phyloP scores from a whole-genome alignment of 30 jellyfish, hydroid and myxozoan species.

The Pelagia noctiluca region DNA sequence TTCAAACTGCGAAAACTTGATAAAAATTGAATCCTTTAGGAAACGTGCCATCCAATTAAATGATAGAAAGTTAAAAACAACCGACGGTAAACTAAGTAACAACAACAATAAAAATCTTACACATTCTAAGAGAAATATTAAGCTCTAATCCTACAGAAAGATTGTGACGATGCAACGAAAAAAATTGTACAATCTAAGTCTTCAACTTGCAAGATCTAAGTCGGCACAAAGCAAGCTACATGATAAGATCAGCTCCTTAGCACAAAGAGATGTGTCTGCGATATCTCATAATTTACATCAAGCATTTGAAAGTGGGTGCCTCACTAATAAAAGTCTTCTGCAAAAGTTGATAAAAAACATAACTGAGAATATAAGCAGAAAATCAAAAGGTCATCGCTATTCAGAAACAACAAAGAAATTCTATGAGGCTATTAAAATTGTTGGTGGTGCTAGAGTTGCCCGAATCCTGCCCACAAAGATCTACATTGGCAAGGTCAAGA shows the following conservation, averaged over 20 bases:
- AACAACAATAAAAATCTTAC: not conserved
- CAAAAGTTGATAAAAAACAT: not conserved
- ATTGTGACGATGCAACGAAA: not conserved
- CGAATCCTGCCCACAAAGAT: not conserved
- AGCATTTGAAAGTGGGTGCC: not conserved
- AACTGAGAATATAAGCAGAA: not conserved
- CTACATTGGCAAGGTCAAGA: not conserved
- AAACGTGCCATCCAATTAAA: not conserved
- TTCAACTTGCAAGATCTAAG: not conserved
- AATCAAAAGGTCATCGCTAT: not conserved
- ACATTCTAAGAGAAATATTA: not conserved
- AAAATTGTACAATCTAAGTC: not conserved
- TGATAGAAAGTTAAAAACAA: not conserved
- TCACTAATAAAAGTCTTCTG: not conserved
- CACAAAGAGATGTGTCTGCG: conserved; percentile 14
- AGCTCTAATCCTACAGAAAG: not conserved
- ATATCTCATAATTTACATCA: not conserved
- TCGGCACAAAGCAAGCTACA: no score
- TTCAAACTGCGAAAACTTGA: not conserved
- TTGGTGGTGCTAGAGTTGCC: not conserved
- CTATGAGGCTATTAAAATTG: not conserved
- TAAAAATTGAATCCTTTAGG: not conserved
- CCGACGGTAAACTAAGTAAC: no score
- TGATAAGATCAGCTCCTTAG: not conserved
- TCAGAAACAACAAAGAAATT: not conserved